Evolutionary conservation across 2,797 vertebrate genomes (phyloP).

Genomic region (Pelochelys cantorii): DNA sequence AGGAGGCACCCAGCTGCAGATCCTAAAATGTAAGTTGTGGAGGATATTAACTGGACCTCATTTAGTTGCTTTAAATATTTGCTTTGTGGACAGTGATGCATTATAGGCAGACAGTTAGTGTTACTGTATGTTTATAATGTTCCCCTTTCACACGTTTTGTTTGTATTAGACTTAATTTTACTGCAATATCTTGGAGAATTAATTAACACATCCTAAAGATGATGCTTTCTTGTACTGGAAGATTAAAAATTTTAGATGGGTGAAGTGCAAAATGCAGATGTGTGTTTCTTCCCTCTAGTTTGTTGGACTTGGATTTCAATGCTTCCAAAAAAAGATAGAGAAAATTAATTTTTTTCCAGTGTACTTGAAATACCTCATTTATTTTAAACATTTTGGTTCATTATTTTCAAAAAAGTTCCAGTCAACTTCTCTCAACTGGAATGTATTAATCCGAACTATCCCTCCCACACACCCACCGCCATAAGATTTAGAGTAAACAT

Average conservation of each 20-base stretch:
- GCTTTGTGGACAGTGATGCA: not conserved
- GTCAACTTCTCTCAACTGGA: not conserved
- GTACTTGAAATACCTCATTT: not conserved
- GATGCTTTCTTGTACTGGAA: not conserved
- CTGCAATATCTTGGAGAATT: not conserved
- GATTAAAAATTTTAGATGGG: not conserved
- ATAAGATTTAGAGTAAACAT: not conserved
- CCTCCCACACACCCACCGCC: not conserved
- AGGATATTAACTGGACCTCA: constrained; percentile 21
- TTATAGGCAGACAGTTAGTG: not conserved
- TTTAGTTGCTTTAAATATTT: not conserved
- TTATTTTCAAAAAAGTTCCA: constrained; percentile 28
- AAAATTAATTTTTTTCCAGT: not conserved
- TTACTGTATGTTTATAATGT: not conserved
- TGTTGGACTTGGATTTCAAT: constrained; percentile 1
- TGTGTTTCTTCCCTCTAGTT: not conserved
- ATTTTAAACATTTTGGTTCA: not conserved
- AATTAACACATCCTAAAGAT: not conserved
- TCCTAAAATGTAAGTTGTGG: constrained; percentile 91
- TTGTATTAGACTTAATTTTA: not conserved
- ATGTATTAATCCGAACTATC: constrained; percentile 11
- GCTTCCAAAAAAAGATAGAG: constrained; percentile 4
- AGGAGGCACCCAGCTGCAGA: constrained; percentile 94
- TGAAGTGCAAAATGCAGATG: not conserved
- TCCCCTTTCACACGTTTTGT: not conserved